Evolutionary conservation across 1,140 invertebrate genomes (phyloP), one percentile per base, ranked within the genome.

Genomic region (Apis florea): DNA sequence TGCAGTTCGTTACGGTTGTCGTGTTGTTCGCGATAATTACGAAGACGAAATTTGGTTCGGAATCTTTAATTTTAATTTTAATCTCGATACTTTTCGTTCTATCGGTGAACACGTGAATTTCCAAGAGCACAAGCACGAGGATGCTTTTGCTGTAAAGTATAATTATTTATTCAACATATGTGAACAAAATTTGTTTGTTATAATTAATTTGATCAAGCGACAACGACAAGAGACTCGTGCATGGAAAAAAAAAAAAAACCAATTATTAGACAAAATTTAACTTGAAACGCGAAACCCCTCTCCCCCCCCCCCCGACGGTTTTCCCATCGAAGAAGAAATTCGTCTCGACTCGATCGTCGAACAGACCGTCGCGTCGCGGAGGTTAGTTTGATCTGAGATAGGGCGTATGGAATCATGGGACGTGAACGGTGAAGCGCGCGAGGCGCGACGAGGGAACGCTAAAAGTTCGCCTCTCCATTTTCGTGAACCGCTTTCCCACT

Each of bases 401-500:
- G 79, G 71, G 72, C 58, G 31, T 40, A 40, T 21, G 68, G 31
- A 64, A 73, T 73, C 77, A 79, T 79, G 59, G 77, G 77, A 59
- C 77, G 59, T 79, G n/a, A 67, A 75, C 63, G 61, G 17, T 40
- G 59, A 40, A 58, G 72, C 71, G 72, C 71, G 47, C 40, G 53
- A 15, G 31, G 83, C 81, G 84, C 85, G 84, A 73, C 75, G 84
- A 77, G 85, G 82, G 87, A 80, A 82, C 61, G 76, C 19, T 82
- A 77, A 85, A 86, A 78, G 87, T 85, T 58, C 72, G 49, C 47
- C 40, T 68, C 70, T 31, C 54, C 70, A 81, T 66, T 76, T 74
- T 75, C 63, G 54, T 53, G 79, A 47, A n/a, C 47, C 12, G 31
- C 19, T 66, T 59, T 31, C n/a, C 31, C 63, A 19, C 21, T 40